A percentile compares a stretch with the other conserved stretches of the same genome.
phyloP scores from a whole-genome alignment of 2,888 invertebrate genomes.

The Augiades crinisus region DNA sequence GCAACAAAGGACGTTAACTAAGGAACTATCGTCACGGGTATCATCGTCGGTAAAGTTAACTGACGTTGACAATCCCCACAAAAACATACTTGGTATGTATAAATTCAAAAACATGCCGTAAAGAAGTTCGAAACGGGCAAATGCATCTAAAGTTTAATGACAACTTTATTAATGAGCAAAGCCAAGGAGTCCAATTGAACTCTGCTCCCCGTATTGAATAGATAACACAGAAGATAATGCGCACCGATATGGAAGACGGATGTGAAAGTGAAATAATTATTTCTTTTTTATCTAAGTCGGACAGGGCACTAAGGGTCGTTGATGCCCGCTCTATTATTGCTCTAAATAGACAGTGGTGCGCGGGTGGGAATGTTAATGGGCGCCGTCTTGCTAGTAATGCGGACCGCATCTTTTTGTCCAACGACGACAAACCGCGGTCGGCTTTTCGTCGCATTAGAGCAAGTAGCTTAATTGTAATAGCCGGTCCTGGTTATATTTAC shows the following conservation, averaged over 20 bases:
- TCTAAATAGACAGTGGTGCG: slow-evolving; percentile 65
- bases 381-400: slow-evolving; percentile 52
- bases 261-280: slow-evolving; percentile 11
- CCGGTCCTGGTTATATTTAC: not conserved
- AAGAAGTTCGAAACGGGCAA: too few relatives aligned
- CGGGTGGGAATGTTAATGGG: slow-evolving; percentile 74
- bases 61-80: too few relatives aligned
- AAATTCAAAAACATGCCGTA: too few relatives aligned
- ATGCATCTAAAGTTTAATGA: too few relatives aligned
- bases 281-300: slow-evolving; percentile 22
- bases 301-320: slow-evolving; percentile 20
- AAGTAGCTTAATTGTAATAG: slow-evolving; percentile 9
- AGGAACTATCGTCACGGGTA: too few relatives aligned
- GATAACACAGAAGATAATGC: not conserved
- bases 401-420: slow-evolving; percentile 47
- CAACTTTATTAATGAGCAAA: too few relatives aligned
- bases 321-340: slow-evolving; percentile 17
- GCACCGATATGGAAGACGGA: slow-evolving; percentile 2
- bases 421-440: slow-evolving; percentile 40
- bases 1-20: too few relatives aligned
- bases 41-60: too few relatives aligned
- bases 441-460: slow-evolving; percentile 14
- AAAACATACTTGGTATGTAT: too few relatives aligned
- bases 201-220: not conserved
- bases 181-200: not conserved